Percentiles rank a stretch among this genome's conserved stretches.
These are phyloP conservation scores for Chitala chitala DNA, from an alignment of 2,113 vertebrate species.

Conservation along the genomic window DNA sequence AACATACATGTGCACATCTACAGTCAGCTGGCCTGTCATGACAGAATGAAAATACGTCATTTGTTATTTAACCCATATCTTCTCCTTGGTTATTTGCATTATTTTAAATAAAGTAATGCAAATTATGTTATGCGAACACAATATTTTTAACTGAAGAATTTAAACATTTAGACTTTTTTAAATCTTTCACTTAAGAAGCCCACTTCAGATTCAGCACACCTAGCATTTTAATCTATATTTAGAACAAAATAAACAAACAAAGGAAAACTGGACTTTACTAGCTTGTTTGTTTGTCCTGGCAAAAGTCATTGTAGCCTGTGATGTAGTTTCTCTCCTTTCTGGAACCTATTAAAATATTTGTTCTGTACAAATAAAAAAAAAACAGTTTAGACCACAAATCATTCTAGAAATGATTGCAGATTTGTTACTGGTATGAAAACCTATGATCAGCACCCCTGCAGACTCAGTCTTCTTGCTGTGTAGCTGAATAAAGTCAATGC, in stretches of 20 bases:
- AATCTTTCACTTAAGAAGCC: not conserved
- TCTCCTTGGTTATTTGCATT: not conserved
- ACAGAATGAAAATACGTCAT: no score
- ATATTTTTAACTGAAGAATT: not conserved
- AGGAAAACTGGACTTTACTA: not conserved
- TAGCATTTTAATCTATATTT: not conserved
- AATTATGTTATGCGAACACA: not conserved
- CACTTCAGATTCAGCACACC: not conserved
- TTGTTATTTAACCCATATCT: not conserved
- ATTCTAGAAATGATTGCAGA: not conserved
- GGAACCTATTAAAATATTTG: slow-evolving; percentile 5
- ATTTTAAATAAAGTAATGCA: not conserved
- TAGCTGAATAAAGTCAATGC: no score
- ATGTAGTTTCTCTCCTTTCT: not conserved
- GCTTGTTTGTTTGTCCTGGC: not conserved
- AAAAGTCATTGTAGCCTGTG: not conserved
- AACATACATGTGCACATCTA: not conserved
- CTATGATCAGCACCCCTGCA: not conserved
- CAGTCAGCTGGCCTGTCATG: no score
- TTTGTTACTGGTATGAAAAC: not conserved
- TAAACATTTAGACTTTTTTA: not conserved
- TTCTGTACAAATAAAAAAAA: not conserved
- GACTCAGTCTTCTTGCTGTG: no score
- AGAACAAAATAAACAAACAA: not conserved
- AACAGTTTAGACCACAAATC: not conserved